Percentiles rank a stretch among this genome's conserved stretches.
phyloP scores from a whole-genome alignment of 2,113 vertebrate genomes.

The Axis porcinus region DNA sequence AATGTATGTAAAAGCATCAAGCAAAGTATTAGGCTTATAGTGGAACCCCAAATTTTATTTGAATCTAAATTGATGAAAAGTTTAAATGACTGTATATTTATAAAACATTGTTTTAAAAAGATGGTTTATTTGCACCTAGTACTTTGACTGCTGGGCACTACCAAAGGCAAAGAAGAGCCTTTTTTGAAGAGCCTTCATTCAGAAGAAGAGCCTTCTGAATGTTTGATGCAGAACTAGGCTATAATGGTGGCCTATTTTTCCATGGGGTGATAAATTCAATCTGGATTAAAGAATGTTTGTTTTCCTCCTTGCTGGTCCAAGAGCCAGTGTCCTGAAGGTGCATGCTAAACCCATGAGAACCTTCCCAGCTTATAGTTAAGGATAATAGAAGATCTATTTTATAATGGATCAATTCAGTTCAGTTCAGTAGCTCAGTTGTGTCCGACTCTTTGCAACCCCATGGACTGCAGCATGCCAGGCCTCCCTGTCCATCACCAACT shows the following conservation, averaged over 20 bases:
- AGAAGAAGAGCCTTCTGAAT: neutral
- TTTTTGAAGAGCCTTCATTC: too few species aligned
- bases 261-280: neutral
- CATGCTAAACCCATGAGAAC: neutral
- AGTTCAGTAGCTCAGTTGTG: neutral
- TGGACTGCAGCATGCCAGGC: neutral
- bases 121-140: neutral
- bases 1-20: neutral
- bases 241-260: neutral
- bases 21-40: neutral
- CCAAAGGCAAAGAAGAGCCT: neutral
- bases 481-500: neutral
- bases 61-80: neutral
- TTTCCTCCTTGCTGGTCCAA: neutral
- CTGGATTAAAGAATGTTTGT: neutral
- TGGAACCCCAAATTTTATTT: neutral
- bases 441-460: neutral
- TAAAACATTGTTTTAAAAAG: neutral
- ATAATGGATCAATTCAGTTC: neutral
- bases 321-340: neutral
- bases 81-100: neutral
- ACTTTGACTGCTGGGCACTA: neutral
- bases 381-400: neutral
- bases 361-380: neutral
- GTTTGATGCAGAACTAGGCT: neutral